Conservation (phyloP, 2,888 invertebrate genomes). For the Desoria tigrina region DNA sequence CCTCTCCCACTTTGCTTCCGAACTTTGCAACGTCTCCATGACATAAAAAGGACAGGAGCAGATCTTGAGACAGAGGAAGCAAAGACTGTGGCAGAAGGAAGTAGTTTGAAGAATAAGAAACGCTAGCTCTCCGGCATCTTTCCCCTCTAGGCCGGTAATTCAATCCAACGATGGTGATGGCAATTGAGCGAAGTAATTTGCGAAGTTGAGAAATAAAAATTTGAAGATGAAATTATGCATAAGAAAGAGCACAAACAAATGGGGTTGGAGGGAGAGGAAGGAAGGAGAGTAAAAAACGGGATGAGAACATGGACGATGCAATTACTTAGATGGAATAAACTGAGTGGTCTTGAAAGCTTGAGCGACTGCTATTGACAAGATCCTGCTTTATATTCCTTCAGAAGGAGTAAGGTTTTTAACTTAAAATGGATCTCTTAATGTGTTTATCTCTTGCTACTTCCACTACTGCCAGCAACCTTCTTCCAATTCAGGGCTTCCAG, state of each 20-base stretch:
- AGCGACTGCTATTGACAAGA: slow-evolving; percentile 5
- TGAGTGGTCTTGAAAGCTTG: slow-evolving; percentile 16
- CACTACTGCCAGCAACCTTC: too few relatives aligned
- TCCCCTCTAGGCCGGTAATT: slow-evolving; percentile 3
- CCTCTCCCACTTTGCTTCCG: too few relatives aligned
- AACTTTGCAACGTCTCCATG: too few relatives aligned
- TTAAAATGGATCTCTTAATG: too few relatives aligned
- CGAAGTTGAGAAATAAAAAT: slow-evolving; percentile 12
- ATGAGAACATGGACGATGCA: slow-evolving; percentile 7
- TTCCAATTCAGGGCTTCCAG: too few relatives aligned
- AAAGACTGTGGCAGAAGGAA: neutral
- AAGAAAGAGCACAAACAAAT: too few relatives aligned
- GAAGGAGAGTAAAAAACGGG: slow-evolving; percentile 7
- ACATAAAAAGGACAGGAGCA: too few relatives aligned
- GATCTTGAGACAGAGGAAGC: neutral
- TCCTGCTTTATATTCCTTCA: too few relatives aligned
- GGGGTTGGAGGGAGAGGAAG: slow-evolving; percentile 3
- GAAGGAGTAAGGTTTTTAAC: too few relatives aligned
- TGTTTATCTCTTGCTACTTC: too few relatives aligned
- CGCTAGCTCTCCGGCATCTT: too few relatives aligned
- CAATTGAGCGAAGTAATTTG: slow-evolving; percentile 6
- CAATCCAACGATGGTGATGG: slow-evolving; percentile 7
- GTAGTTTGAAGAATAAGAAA: neutral
- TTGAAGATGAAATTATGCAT: slow-evolving; percentile 13
- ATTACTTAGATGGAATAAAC: slow-evolving; percentile 17